Evolutionary conservation across 2,113 vertebrate species (phyloP), one percentile per base, ranked within the genome.

Genomic region (Cepphus grylle): DNA sequence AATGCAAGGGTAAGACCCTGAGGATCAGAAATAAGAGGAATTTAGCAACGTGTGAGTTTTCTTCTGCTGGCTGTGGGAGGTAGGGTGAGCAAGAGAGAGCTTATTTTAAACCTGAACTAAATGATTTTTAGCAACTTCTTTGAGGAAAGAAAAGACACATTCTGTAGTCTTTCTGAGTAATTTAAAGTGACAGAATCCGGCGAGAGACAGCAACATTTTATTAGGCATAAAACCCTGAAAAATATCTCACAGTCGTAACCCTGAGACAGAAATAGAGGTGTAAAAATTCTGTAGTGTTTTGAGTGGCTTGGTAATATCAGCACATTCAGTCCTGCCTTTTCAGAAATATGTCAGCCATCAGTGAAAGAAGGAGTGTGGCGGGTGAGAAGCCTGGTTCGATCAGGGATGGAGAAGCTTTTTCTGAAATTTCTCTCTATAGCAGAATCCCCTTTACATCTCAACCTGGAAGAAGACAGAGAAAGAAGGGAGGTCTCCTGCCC

Each of bases 171-270:
- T 73, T 34, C 47, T 61, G 77, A 94, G 59, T 80, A 92, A 94
- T 69, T 96, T 95, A 81, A 96, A 88, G 87, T 81, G 85, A 90
- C 78, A 93, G 87, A 88, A 93, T 56, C 50, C 2, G 2, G 82
- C 83, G 88, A 95, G 92, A 93, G 90, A 96, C 72, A 94, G 76
- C 55, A 83, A 52, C 15, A 38, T 93, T 95, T 91, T 92, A 92
- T 92, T 94, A 83, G 76, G 49, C 76, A 93, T 74, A 86, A 96
- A 92, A 43, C 40, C 34, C 59, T 86, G 72, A 90, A 90, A 94
- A 94, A 81, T 83, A 73, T 88, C 59, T 88, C 67, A 49, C 56
- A 88, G 63, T 81, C 17, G 0, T 91, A 96, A 96, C 71, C 82
- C 79, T 81, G 69, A 78, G 63, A 78, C 71, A 94, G 76, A 96